Conservation (phyloP, 2,113 vertebrate genomes). For the Eurystomus gularis region DNA sequence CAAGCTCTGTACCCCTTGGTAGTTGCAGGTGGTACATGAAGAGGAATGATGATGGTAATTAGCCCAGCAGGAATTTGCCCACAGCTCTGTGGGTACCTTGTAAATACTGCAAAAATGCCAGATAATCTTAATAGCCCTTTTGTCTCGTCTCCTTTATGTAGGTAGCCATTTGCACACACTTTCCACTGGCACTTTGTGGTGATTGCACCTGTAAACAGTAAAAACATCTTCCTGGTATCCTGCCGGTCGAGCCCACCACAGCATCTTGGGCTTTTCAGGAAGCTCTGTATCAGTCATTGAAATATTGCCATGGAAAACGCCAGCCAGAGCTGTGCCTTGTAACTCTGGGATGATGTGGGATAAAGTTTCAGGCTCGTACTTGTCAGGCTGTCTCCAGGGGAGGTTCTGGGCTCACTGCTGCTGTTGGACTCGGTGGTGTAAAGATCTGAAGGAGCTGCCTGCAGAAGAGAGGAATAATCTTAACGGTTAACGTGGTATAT, state of each 20-base stretch:
- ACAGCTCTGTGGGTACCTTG: conserved; percentile 13
- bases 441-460: not conserved
- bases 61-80: conserved; percentile 48
- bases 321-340: not conserved
- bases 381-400: not conserved
- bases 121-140: not conserved
- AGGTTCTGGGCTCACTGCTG: not conserved
- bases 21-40: conserved; percentile 24
- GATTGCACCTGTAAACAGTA: not conserved
- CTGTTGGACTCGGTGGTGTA: not conserved
- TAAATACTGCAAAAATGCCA: conserved; percentile 26
- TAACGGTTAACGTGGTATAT: not conserved
- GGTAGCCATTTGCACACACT: not conserved
- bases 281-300: not conserved
- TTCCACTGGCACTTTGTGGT: not conserved
- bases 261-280: not conserved
- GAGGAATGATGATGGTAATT: conserved; percentile 25
- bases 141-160: not conserved
- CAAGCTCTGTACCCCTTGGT: not conserved
- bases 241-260: not conserved
- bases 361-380: not conserved
- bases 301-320: not conserved
- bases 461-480: not conserved
- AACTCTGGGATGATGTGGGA: not conserved
- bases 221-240: not conserved